phyloP scores from a whole-genome alignment of 2,113 vertebrate species.

The Arizona elegans region DNA sequence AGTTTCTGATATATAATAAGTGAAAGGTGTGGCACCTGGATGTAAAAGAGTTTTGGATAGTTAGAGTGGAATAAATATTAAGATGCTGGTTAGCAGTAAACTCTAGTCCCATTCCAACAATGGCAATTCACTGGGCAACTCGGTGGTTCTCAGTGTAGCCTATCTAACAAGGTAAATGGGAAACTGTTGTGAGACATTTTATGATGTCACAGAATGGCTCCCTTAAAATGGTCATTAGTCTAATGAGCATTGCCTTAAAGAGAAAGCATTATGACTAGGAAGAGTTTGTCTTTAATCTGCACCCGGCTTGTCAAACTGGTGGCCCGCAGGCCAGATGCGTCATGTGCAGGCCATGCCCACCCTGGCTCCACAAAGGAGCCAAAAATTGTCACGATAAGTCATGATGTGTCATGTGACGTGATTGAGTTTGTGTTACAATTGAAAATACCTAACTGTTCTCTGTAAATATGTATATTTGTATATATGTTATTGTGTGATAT shows the following conservation, averaged over 20 bases:
- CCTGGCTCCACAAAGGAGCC: too few species aligned
- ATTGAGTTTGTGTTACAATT: too few species aligned
- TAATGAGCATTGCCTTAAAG: not conserved
- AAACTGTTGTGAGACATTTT: slow-evolving; percentile 24
- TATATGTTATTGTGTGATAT: too few species aligned
- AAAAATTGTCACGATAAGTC: too few species aligned
- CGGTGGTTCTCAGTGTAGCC: not conserved
- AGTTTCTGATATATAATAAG: not conserved
- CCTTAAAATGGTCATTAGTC: not conserved
- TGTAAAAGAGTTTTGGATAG: slow-evolving; percentile 12
- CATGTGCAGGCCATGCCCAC: too few species aligned
- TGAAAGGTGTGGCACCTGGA: slow-evolving; percentile 1
- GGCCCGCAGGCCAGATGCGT: rapidly evolving
- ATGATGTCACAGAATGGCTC: not conserved
- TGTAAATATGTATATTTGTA: too few species aligned
- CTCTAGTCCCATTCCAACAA: not conserved
- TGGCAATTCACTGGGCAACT: not conserved
- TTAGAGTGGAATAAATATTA: not conserved
- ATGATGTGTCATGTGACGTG: too few species aligned
- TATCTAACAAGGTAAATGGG: not conserved
- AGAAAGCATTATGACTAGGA: not conserved
- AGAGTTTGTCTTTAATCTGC: not conserved
- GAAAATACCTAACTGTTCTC: too few species aligned
- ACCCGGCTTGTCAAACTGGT: too few species aligned
- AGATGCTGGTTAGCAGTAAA: not conserved